A percentile compares a stretch with the other conserved stretches of the same genome.
Evolutionary conservation across 2,797 vertebrate species (phyloP).

Genomic region (Arnoldichthys spilopterus): DNA sequence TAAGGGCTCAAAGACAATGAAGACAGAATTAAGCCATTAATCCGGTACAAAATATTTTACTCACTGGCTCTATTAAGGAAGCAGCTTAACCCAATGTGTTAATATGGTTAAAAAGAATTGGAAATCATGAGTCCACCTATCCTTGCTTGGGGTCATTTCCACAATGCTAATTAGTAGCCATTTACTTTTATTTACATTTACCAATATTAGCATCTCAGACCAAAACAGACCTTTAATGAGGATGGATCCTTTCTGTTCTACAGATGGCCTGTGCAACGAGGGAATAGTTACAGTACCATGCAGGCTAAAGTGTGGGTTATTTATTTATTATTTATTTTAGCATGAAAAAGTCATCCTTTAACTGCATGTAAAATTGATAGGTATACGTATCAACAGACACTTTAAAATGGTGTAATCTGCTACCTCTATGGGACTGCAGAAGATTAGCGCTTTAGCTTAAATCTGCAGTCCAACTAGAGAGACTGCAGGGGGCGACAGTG

Average conservation of each 20-base stretch:
- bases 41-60: slow-evolving; percentile 1
- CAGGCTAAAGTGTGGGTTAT: too few species aligned
- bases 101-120: background rate
- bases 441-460: slow-evolving; percentile 4
- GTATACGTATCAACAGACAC: too few species aligned
- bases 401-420: background rate
- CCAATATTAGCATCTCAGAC: background rate
- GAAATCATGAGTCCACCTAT: background rate
- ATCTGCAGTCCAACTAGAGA: slow-evolving; percentile 34
- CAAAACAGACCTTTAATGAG: background rate
- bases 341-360: slow-evolving; percentile 4
- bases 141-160: background rate
- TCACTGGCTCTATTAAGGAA: background rate
- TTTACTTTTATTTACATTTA: background rate
- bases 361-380: background rate
- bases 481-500: slow-evolving; percentile 39
- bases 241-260: background rate
- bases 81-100: background rate
- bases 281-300: background rate
- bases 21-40: slow-evolving; percentile 18
- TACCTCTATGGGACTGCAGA: background rate
- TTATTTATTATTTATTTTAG: background rate
- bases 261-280: slow-evolving; percentile 20
- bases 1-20: slow-evolving; percentile 24
- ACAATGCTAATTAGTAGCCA: background rate